A percentile compares a stretch with the other conserved stretches of the same genome.
These are phyloP conservation scores for Anoura caudifer DNA, from an alignment of 2,113 vertebrate species.

Conservation along the genomic window DNA sequence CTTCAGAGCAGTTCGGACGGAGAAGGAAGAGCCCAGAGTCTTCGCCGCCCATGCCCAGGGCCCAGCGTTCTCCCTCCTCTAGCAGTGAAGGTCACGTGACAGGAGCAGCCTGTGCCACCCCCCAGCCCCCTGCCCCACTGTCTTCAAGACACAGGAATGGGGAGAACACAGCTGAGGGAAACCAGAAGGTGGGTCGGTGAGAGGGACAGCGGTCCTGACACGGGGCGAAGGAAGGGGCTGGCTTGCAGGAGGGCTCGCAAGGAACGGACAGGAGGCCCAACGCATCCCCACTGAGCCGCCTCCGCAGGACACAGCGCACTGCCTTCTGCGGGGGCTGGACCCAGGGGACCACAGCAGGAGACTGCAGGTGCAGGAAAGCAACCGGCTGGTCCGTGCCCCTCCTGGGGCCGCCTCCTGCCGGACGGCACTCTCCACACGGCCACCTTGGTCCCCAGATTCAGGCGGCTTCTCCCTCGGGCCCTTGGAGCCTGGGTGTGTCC, in stretches of 20 bases:
- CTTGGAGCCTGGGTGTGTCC: background rate
- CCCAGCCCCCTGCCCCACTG: rapidly evolving
- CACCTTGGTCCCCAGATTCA: background rate
- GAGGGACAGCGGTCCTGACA: background rate
- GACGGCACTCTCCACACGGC: rapidly evolving
- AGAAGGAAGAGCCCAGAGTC: constrained; percentile 70
- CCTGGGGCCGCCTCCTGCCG: background rate
- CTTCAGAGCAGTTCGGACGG: constrained; percentile 78
- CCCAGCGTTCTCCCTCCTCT: background rate
- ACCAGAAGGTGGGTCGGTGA: background rate
- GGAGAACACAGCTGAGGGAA: background rate
- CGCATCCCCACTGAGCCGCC: too few relatives aligned
- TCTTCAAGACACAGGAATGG: too few relatives aligned
- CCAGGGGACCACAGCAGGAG: too few relatives aligned
- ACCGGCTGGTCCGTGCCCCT: too few relatives aligned
- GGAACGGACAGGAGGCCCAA: background rate
- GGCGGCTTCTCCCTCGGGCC: background rate
- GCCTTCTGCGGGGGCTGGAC: background rate
- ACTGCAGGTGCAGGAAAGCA: rapidly evolving
- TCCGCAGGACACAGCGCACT: background rate
- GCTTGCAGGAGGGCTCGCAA: too few relatives aligned
- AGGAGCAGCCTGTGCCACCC: background rate
- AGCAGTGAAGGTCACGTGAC: background rate
- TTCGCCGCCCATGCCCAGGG: constrained; percentile 11
- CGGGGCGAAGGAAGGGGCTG: background rate